These are phyloP conservation scores for Lycophotia porphyrea DNA, from an alignment of 2,888 invertebrate genomes.

Conservation along the genomic window DNA sequence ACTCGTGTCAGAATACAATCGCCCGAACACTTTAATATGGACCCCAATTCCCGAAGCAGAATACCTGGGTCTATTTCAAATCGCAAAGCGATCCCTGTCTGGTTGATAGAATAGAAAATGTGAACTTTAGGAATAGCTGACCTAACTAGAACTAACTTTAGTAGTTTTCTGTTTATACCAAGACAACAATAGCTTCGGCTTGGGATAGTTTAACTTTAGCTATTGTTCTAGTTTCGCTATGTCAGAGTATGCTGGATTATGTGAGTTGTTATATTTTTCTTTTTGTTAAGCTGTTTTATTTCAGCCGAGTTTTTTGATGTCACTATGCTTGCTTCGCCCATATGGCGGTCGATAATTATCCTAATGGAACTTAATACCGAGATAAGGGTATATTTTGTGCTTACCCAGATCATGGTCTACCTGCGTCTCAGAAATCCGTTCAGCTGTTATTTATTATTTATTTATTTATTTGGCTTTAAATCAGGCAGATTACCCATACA, in stretches of 20 bases:
- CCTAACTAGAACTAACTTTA: constrained; percentile 59
- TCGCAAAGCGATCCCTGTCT: constrained; percentile 42
- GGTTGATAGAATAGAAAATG: constrained; percentile 57
- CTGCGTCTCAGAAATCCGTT: not conserved
- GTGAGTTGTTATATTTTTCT: constrained; percentile 41
- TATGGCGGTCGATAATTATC: not conserved
- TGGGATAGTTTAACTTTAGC: constrained; percentile 34
- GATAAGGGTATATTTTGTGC: not conserved
- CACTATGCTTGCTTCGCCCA: not conserved
- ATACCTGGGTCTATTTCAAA: constrained; percentile 48
- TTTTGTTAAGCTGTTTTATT: constrained; percentile 43
- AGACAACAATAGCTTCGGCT: constrained; percentile 51
- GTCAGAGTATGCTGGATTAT: constrained; percentile 28
- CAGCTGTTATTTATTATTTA: no score
- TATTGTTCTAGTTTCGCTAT: constrained; percentile 29
- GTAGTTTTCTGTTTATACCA: constrained; percentile 53
- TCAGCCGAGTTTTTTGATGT: constrained; percentile 18
- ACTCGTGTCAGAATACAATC: constrained; percentile 26
- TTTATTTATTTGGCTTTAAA: no score
- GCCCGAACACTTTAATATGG: constrained; percentile 38
- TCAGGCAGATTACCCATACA: no score
- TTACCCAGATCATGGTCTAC: not conserved
- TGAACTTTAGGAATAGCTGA: constrained; percentile 61
- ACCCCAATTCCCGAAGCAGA: constrained; percentile 46
- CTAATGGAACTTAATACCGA: not conserved